Base-by-base conservation (phyloP, 64 coral and sea anemone genomes). In the Dendronephthya gigantea region DNA sequence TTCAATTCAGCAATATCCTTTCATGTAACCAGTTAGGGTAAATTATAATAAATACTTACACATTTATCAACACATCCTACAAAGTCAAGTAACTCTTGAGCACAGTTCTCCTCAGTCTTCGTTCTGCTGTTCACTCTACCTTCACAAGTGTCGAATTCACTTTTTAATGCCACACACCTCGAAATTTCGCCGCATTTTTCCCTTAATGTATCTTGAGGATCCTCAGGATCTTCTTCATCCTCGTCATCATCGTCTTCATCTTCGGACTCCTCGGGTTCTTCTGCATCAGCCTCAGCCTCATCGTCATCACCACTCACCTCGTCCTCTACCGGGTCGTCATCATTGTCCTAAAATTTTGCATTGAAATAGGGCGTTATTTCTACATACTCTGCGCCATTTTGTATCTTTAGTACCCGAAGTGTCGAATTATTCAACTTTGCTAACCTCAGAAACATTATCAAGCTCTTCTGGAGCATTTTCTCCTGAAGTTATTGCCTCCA, bases 81-180 rank as follows among this genome's bases (percentile, higher is more conserved):
- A 87, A 98, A 98, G 83, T 98, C 95, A 84, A 98, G 88, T 65
- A 98, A 83, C 48, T 98, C 95, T 81, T 98, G 95, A 22, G 92
- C 87, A 88, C 95, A 98, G 13, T 59, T 98, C 39, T 98, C 95
- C 43, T 93, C 90, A 11, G 95, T 98, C 5, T 88, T 91, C 62
- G 82, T 82, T 88, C 72, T 93, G 62, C 89, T 85, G 23, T 82
- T 87, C 13, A 98, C 95, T 83, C 95, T 87, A 17, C 90, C 65
- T 49, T 72, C 75, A 37, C 95, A 98, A 1, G 3, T 48, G 8
- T 89, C 87, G 36, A 93, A 75, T 31, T 87, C 86, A 59, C 51
- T 35, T 82, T 88, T 91, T 48, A 91, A 40, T 34, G 91, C 90
- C 35, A 84, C 62, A 86, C 95, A 98, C 31, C 83, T 86, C 19